Evolutionary conservation across 2,113 vertebrate species (phyloP).

Genomic region (Lophochroa leadbeateri): DNA sequence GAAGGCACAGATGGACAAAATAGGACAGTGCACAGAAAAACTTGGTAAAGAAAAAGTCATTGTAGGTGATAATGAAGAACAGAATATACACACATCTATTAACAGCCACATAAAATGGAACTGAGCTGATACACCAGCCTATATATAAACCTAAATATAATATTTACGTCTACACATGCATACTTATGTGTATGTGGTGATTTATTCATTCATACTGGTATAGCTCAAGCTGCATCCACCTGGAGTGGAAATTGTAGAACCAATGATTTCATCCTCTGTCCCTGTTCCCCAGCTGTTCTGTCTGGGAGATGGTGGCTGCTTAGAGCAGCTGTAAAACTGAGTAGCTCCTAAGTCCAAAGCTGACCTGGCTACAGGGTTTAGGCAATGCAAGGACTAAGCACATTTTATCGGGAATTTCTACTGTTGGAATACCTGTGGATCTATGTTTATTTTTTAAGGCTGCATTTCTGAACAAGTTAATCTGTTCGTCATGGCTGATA

Average conservation of each 20-base stretch:
- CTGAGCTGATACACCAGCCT: neutral
- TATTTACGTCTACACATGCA: neutral
- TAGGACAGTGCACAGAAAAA: conserved; percentile 75
- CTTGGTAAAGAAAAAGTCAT: conserved; percentile 71
- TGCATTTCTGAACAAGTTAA: neutral
- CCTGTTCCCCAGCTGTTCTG: neutral
- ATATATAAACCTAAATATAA: neutral
- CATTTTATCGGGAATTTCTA: neutral
- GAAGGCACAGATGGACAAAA: conserved; percentile 76
- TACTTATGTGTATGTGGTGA: neutral
- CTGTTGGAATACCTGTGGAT: neutral
- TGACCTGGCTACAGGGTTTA: neutral
- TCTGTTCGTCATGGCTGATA: neutral
- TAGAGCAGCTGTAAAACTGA: neutral
- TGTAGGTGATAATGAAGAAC: conserved; percentile 71
- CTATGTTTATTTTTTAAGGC: neutral
- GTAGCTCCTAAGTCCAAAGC: neutral
- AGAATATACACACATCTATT: conserved; percentile 29
- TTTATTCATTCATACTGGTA: neutral
- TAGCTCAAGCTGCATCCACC: neutral
- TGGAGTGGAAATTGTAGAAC: neutral
- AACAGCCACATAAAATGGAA: neutral
- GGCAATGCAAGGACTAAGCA: neutral
- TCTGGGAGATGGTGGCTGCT: neutral
- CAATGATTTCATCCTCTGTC: neutral